phyloP scores from a whole-genome alignment of 2,888 invertebrate species.

The Sacculina carcini region DNA sequence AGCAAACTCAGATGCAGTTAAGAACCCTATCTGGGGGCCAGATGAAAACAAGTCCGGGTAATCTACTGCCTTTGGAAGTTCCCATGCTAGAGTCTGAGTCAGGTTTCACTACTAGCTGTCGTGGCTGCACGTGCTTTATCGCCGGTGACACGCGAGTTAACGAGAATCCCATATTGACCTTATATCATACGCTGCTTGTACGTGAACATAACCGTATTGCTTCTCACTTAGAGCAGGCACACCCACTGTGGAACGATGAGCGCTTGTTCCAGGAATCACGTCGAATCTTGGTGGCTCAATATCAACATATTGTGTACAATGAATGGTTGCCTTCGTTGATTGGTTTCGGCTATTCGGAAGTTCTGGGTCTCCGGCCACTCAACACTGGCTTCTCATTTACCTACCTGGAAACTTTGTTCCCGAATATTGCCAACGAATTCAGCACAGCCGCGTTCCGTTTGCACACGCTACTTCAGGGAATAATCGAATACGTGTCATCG shows the following conservation, averaged over 20 bases:
- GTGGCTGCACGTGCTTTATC: neutral
- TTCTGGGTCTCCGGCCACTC: too few species aligned
- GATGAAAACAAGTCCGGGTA: neutral
- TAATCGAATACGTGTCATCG: neutral
- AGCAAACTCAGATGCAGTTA: neutral
- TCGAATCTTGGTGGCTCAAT: slow-evolving; percentile 40
- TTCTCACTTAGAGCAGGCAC: neutral
- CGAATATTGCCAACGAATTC: neutral
- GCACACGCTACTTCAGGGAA: neutral
- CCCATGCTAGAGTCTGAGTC: neutral
- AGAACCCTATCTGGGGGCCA: neutral
- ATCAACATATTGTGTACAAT: slow-evolving; percentile 49
- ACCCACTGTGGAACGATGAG: slow-evolving; percentile 35
- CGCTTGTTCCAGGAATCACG: slow-evolving; percentile 41
- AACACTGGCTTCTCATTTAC: neutral
- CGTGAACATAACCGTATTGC: slow-evolving; percentile 58
- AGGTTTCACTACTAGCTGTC: neutral
- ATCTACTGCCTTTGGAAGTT: neutral
- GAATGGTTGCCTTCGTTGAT: slow-evolving; percentile 50
- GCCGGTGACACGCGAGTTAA: neutral
- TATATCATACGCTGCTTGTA: slow-evolving; percentile 35
- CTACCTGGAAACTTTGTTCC: neutral
- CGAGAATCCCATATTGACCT: neutral
- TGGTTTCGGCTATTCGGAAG: slow-evolving; percentile 23
- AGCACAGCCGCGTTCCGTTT: neutral